These are phyloP conservation scores for Orius laevigatus DNA, from an alignment of 1,140 invertebrate species.

Conservation along the genomic window DNA sequence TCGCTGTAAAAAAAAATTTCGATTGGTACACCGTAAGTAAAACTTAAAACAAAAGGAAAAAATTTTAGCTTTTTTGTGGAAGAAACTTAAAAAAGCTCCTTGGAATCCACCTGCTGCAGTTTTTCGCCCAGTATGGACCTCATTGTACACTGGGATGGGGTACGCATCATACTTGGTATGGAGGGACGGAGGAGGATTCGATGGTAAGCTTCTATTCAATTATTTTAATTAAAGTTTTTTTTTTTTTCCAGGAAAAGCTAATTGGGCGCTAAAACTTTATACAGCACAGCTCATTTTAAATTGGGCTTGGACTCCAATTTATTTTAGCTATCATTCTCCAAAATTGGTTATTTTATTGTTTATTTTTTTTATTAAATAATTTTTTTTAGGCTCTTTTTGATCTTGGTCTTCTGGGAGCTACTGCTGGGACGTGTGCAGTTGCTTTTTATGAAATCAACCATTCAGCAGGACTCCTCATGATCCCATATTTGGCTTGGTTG, in stretches of 20 bases:
- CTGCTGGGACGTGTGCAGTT: conserved; percentile 41
- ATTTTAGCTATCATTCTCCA: conserved; percentile 56
- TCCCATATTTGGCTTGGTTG: conserved; percentile 69
- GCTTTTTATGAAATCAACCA: conserved; percentile 50
- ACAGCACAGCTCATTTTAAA: conserved; percentile 61
- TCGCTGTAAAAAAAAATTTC: too few species aligned
- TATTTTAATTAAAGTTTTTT: too few species aligned
- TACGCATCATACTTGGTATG: conserved; percentile 73
- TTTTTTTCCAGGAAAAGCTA: too few species aligned
- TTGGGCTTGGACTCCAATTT: conserved; percentile 75
- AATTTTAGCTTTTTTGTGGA: too few species aligned
- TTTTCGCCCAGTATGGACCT: conserved; percentile 68
- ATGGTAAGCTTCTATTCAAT: conserved; percentile 34
- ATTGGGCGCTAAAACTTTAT: too few species aligned
- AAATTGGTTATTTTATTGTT: conserved; percentile 61
- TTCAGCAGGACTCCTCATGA: conserved; percentile 48
- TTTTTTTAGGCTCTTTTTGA: conserved; percentile 57
- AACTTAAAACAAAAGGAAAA: too few species aligned
- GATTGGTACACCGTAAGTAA: too few species aligned
- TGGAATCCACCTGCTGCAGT: conserved; percentile 67
- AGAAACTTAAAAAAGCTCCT: conserved; percentile 52
- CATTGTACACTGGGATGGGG: conserved; percentile 64
- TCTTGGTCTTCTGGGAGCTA: conserved; percentile 41
- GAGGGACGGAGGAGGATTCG: conserved; percentile 54
- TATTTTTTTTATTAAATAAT: too few species aligned